Base-by-base conservation (phyloP, 2,888 invertebrate species). In the Drosophila nigritarsus region DNA sequence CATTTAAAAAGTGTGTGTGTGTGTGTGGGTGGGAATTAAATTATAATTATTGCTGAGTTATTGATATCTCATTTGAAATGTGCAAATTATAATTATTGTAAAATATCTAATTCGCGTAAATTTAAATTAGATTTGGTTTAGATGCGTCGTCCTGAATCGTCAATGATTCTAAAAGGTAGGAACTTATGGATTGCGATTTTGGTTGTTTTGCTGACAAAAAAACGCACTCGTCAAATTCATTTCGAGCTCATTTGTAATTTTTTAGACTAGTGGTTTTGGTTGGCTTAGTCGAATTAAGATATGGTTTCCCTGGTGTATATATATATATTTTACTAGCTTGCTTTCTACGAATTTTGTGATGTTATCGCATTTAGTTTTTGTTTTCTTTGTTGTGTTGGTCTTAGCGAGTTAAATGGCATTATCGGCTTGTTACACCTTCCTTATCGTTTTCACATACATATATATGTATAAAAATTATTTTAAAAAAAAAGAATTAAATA, bases 381-480 rank as follows among this genome's bases (percentile, higher is more conserved):
- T 15, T 27, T 45, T 56, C 67, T 7, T 20, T 45, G 20, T 24
- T 24, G 53, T 65, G 63, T 78, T 81, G 74, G 60, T 80, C 63
- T 74, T 78, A 55, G 50, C 76, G 73, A 73, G 69, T 76, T 73
- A 62, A 65, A 84, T 86, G 87, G 87, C 81, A 80, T 38, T 54
- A 60, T 56, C 45, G 40, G 29, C 65, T 1, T 40, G 40, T 49
- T 56, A 48, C 48, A 63, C 53, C 59, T 34, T 42, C n/a, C 24
- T 49, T 30, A 30, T 55, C 29, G 55, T 49, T 48, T 61, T 56
- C 42, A 59, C 48, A 70, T 54, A 64, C 38, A 55, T 58, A 73
- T 42, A 55, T 58, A 73, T 42, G 42, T 45, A 45, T 20, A 74
- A 53, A 71, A 77, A 68, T 9, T 55, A 65, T 55, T 55, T 73